phyloP scores from a whole-genome alignment of 2,888 invertebrate genomes.

The Antitype chi region DNA sequence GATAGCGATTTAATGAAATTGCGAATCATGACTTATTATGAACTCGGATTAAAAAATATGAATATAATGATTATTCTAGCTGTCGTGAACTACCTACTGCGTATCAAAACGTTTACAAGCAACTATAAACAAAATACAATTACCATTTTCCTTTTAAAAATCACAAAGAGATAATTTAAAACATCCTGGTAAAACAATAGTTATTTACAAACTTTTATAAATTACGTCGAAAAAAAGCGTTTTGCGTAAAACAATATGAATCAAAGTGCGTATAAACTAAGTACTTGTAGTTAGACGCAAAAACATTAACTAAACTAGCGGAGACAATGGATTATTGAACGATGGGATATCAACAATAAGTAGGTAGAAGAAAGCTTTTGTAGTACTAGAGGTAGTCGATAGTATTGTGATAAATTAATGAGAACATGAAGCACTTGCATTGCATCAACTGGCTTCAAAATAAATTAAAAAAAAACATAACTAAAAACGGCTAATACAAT shows the following conservation, averaged over 20 bases:
- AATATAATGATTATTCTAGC: not conserved
- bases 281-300: conserved; percentile 60
- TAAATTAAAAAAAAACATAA: no score
- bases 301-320: conserved; percentile 69
- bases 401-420: conserved; percentile 1
- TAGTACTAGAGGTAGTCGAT: conserved; percentile 54
- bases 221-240: conserved; percentile 57
- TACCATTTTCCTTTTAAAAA: not conserved
- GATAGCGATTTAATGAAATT: not conserved
- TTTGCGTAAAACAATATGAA: conserved; percentile 62
- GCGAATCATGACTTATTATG: not conserved
- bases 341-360: conserved; percentile 60
- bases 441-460: no score
- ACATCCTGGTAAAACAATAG: conserved; percentile 40
- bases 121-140: not conserved
- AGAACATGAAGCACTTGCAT: not conserved
- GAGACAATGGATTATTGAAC: conserved; percentile 77
- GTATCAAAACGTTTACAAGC: not conserved
- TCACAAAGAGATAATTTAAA: conserved; percentile 34
- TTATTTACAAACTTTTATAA: conserved; percentile 48
- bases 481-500: no score
- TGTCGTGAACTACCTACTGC: not conserved
- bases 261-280: conserved; percentile 63
- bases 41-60: not conserved
- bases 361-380: conserved; percentile 55